Evolutionary conservation across 2,113 vertebrate species (phyloP), one percentile per base, ranked within the genome.

Genomic region (Ciconia stormi): DNA sequence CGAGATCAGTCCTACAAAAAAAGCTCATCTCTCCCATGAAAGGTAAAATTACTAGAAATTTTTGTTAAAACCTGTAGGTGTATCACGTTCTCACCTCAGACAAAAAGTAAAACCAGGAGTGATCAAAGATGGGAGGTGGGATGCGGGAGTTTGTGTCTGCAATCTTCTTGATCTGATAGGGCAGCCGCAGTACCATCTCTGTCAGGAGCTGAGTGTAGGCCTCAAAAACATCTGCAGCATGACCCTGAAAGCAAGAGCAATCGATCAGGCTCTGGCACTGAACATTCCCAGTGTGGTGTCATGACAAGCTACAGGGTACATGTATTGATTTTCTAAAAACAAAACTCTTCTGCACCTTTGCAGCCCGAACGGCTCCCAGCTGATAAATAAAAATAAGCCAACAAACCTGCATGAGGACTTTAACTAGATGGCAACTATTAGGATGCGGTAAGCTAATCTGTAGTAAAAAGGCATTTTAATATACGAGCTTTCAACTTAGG

Each of bases 101-200:
- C 72, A 99, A 97, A 88, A 99, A 99, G 97, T 99, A 99, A 97
- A 99, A 99, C 99, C 99, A 99, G 16, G 99, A 99, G 92, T 99
- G 99, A 95, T 99, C 99, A 61, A 99, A 99, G 86, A 99, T 98
- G 32, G 99, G 99, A 1, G 99, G 99, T 7, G 99, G 99, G 81
- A 99, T 99, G 52, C 99, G 99, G 25, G 99, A 99, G 84, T 99
- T 99, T 61, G 99, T 98, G 84, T 99, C 99, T 2, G 99, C 99
- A 7, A 99, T 99, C 98, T 99, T 99, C 96, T 99, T 99, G 97
- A 99, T 99, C 97, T 99, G 99, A 97, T 99, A 99, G 1, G 99
- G 99, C 89, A 99, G 98, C 36, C 99, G 97, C 70, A 99, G 98
- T 2, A 99, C 99, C 99, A 99, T 99, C 98, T 99, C 99, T 9